Conservation (phyloP, 1,140 invertebrate species). For the Hermetia illucens region DNA sequence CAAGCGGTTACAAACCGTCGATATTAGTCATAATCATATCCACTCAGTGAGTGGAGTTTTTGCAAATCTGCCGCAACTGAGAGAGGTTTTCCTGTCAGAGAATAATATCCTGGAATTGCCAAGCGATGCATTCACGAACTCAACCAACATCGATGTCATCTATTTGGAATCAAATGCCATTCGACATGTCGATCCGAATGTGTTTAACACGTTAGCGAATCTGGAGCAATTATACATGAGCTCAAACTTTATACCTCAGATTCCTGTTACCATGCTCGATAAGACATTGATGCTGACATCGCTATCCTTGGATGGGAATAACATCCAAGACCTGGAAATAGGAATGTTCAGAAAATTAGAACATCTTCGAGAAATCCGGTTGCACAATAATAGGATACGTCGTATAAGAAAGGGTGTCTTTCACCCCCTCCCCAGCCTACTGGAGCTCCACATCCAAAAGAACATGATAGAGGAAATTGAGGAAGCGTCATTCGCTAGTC, state of each 20-base stretch:
- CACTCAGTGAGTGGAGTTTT: slow-evolving; percentile 73
- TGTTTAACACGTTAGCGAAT: slow-evolving; percentile 55
- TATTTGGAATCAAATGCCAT: slow-evolving; percentile 82
- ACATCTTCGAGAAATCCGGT: slow-evolving; percentile 62
- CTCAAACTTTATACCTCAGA: slow-evolving; percentile 66
- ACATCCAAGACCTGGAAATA: slow-evolving; percentile 62
- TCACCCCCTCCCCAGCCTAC: slow-evolving; percentile 57
- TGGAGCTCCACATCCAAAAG: slow-evolving; percentile 77
- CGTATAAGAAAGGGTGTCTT: slow-evolving; percentile 65
- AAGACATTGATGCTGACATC: slow-evolving; percentile 60
- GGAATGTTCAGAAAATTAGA: slow-evolving; percentile 62
- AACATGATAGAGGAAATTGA: slow-evolving; percentile 71
- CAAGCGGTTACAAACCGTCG: slow-evolving; percentile 59
- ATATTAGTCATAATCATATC: slow-evolving; percentile 78
- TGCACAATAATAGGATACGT: slow-evolving; percentile 71
- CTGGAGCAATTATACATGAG: slow-evolving; percentile 72
- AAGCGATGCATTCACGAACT: slow-evolving; percentile 65
- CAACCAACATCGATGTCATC: slow-evolving; percentile 58
- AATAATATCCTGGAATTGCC: slow-evolving; percentile 80
- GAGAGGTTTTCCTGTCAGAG: slow-evolving; percentile 73
- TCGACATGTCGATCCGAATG: slow-evolving; percentile 52
- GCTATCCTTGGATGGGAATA: slow-evolving; percentile 82
- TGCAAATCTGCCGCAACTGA: slow-evolving; percentile 56
- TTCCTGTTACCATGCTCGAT: slow-evolving; percentile 59
- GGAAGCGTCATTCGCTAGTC: slow-evolving; percentile 63